phyloP scores from a whole-genome alignment of 2,113 vertebrate genomes.

The Hystrix cristata region DNA sequence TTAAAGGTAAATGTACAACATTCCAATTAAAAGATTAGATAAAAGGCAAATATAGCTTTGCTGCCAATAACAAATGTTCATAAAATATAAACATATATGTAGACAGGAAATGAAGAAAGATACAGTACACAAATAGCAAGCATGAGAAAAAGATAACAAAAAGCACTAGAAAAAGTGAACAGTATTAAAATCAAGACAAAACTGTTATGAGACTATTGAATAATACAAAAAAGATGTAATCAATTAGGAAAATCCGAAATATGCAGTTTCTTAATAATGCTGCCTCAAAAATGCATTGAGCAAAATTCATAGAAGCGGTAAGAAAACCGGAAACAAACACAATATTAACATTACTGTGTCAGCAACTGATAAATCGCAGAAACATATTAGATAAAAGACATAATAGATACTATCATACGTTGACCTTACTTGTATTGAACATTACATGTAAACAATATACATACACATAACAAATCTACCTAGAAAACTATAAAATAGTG shows the following conservation, averaged over 20 bases:
- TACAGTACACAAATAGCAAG: neutral
- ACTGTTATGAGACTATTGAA: neutral
- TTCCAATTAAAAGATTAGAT: neutral
- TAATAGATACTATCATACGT: neutral
- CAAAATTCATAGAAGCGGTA: neutral
- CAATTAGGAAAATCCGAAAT: conserved; percentile 13
- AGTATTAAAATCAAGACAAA: conserved; percentile 22
- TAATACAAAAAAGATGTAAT: neutral
- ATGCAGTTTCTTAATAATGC: neutral
- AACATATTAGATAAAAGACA: neutral
- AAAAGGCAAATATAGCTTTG: neutral
- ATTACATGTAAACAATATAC: neutral
- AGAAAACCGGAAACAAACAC: neutral
- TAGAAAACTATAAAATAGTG: neutral
- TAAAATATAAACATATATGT: neutral
- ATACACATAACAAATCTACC: neutral
- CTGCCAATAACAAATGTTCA: neutral
- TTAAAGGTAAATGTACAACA: neutral
- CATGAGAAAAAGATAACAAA: neutral
- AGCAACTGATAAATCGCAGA: neutral
- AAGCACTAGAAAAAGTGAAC: neutral
- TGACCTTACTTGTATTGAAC: neutral
- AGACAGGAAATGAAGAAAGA: neutral
- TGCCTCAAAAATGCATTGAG: neutral
- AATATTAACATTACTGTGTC: neutral